Percentiles rank a stretch among this genome's conserved stretches.
Evolutionary conservation across 2,797 vertebrate genomes (phyloP).

Genomic region (Corythornis leucogaster): DNA sequence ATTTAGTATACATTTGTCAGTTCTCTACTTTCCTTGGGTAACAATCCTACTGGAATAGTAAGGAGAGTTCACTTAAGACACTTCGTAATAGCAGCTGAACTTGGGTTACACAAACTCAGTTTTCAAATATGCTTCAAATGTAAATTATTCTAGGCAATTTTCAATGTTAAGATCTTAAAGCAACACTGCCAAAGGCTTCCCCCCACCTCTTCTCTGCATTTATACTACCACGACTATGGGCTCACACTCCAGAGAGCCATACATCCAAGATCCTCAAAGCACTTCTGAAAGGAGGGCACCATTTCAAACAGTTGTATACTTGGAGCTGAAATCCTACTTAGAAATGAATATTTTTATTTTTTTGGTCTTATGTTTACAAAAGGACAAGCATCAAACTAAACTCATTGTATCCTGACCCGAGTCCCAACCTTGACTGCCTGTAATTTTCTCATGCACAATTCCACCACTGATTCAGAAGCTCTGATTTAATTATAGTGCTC

Average conservation of each 20-base stretch:
- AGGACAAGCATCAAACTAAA: not conserved
- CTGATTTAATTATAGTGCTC: not conserved
- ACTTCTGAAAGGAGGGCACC: conserved; percentile 25
- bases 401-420: not conserved
- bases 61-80: conserved; percentile 47
- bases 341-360: not conserved
- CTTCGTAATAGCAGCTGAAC: conserved; percentile 52
- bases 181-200: not conserved
- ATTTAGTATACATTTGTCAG: conserved; percentile 44
- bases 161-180: not conserved
- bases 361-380: conserved; percentile 43
- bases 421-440: not conserved
- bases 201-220: not conserved
- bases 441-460: not conserved
- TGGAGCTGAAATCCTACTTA: not conserved
- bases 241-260: not conserved
- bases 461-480: not conserved
- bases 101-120: conserved; percentile 20
- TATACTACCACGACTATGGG: not conserved
- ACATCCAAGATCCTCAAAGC: conserved; percentile 10
- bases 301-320: not conserved
- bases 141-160: conserved; percentile 18
- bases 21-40: conserved; percentile 40
- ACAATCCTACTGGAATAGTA: conserved; percentile 24
- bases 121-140: conserved; percentile 32